Evolutionary conservation across 2,888 invertebrate genomes (phyloP).

Genomic region (Apomyelois bistriatella): DNA sequence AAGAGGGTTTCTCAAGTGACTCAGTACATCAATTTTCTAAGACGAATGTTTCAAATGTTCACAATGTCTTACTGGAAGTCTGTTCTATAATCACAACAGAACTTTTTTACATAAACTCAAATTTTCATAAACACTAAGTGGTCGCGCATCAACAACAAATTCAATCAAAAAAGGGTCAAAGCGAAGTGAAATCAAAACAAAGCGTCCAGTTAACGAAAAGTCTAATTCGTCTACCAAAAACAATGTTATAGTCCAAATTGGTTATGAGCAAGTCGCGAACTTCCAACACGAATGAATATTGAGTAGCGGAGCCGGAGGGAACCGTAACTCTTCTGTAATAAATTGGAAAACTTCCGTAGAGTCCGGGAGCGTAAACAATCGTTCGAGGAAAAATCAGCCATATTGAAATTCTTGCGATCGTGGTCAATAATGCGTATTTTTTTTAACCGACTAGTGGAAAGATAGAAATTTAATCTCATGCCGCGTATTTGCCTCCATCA

Average conservation of each 20-base stretch:
- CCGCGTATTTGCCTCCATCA: no score
- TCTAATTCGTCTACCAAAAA: conserved; percentile 1
- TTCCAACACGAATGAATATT: conserved; percentile 11
- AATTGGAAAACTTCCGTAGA: conserved; percentile 22
- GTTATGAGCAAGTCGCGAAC: conserved; percentile 4
- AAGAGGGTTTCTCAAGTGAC: no score
- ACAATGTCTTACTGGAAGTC: no score
- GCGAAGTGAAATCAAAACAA: not conserved
- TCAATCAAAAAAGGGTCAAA: conserved; percentile 6
- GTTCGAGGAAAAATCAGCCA: conserved; percentile 3
- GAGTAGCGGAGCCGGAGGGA: not conserved
- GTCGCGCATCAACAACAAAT: not conserved
- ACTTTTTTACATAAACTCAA: no score
- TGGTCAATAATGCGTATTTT: not conserved
- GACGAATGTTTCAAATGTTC: no score
- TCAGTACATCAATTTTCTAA: no score
- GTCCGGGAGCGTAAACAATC: conserved; percentile 10
- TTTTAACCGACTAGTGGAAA: not conserved
- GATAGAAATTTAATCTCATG: not conserved
- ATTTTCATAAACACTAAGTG: no score
- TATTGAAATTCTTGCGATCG: conserved; percentile 11
- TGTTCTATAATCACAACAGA: no score
- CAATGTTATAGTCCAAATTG: conserved; percentile 3
- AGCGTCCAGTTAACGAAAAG: conserved; percentile 2
- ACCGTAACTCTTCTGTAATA: conserved; percentile 20